Evolutionary conservation across 2,888 invertebrate genomes (phyloP).

Genomic region (Harpagoxenus sublaevis): DNA sequence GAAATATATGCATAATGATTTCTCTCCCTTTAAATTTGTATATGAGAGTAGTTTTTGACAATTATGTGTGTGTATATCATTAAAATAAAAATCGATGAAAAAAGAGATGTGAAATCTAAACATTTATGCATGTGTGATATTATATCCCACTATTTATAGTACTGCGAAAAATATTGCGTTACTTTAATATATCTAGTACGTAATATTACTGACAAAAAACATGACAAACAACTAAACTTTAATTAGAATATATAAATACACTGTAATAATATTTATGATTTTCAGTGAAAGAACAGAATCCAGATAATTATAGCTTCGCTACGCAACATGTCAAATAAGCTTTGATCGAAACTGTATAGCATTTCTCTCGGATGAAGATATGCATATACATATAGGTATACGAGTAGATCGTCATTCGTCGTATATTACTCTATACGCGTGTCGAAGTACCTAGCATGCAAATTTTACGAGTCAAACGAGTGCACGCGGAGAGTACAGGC

Average conservation of each 20-base stretch:
- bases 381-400: conserved; percentile 11
- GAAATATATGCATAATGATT: no score
- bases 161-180: background rate
- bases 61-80: no score
- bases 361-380: conserved; percentile 17
- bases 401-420: conserved; percentile 17
- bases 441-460: conserved; percentile 39
- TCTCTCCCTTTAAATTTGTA: no score
- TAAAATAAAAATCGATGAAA: background rate
- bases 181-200: background rate
- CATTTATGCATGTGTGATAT: background rate
- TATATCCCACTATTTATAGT: background rate
- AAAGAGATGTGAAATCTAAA: background rate
- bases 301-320: background rate
- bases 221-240: background rate
- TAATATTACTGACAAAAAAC: background rate
- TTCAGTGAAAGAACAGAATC: background rate
- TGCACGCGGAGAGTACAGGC: conserved; percentile 11
- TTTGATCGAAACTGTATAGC: conserved; percentile 23
- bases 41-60: no score
- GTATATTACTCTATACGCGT: conserved; percentile 38
- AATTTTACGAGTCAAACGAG: conserved; percentile 53
- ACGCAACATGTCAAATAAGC: conserved; percentile 14
- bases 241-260: conserved; percentile 9
- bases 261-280: conserved; percentile 22